Base-by-base conservation (phyloP, 2,797 vertebrate genomes). In the Urocyon cinereoargenteus region DNA sequence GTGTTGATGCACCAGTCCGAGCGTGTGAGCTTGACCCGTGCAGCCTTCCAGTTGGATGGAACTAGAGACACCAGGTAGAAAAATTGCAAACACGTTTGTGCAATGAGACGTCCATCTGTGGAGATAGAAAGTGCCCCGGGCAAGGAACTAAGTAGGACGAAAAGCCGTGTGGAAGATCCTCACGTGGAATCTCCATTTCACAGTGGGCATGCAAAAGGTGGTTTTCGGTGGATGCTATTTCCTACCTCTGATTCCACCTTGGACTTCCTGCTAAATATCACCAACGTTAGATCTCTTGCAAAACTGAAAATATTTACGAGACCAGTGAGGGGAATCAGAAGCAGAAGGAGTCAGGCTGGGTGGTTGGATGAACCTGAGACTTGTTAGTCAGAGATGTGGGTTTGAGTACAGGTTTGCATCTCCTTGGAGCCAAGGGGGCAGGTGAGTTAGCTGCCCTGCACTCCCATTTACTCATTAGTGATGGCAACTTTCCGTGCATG, bases 1-100 rank as follows among this genome's bases (percentile, higher is more conserved):
- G 1, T 8, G 10, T 2, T 28, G 5, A 18, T 0, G 1, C 61
- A 3, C 31, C 57, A 18, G 34, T 24, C 10, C 14, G 1, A 28
- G 49, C 2, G 28, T 3, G 2, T 7, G 75, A 15, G 13, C 36
- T 68, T 15, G 78, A 8, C 24, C 18, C 31, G 26, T 11, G n/a
- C 16, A 34, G 6, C 14, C 36, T 14, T 68, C 55, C 28, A 26
- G 28, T 22, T 15, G 2, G 16, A 21, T 49, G 73, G 34, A 16
- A 26, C 55, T 5, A 66, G 9, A 78, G 34, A 31, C 6, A 9
- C 10, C 21, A 14, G 3, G 34, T 55, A 26, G 70, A 18, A 9
- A 57, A 26, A 57, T 26, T 5, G 14, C 24, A 40, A 51, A 18
- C 16, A 1, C 9, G 3, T 12, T 59, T 40, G 10, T 19, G 4